Evolutionary conservation across 1,140 invertebrate species (phyloP).

Genomic region (Lepidurus arcticus): DNA sequence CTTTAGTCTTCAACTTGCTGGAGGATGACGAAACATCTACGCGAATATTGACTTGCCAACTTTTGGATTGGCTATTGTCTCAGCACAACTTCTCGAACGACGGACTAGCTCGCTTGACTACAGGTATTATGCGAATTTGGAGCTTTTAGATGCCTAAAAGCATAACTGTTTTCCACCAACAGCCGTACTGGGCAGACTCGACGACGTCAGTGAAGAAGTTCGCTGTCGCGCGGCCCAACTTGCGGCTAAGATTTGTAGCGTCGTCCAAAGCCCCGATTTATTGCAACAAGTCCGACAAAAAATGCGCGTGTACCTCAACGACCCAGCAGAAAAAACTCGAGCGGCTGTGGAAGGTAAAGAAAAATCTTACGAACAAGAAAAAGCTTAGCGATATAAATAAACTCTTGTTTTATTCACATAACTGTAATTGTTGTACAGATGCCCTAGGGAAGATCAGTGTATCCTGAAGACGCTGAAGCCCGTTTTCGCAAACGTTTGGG

Average conservation of each 20-base stretch:
- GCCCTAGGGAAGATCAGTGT: background rate
- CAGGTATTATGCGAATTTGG: background rate
- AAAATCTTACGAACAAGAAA: background rate
- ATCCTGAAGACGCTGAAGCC: background rate
- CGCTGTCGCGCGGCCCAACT: conserved; percentile 2
- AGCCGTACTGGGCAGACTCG: background rate
- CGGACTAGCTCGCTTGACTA: background rate
- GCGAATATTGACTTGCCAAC: background rate
- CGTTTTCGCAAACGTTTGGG: too few relatives aligned
- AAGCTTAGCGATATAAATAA: background rate
- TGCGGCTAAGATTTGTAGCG: conserved; percentile 18
- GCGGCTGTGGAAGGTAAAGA: background rate
- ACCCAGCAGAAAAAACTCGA: background rate
- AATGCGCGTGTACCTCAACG: background rate
- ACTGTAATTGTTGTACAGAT: background rate
- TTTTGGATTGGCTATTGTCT: background rate
- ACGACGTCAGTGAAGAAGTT: background rate
- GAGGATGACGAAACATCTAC: background rate
- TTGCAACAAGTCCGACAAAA: background rate
- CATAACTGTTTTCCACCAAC: background rate
- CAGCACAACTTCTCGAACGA: background rate
- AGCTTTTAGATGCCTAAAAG: background rate
- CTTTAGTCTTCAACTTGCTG: background rate
- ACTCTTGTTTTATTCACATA: background rate
- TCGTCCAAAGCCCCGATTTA: background rate